Conservation (phyloP, 2,888 invertebrate genomes). For the Tetranychus piercei region DNA sequence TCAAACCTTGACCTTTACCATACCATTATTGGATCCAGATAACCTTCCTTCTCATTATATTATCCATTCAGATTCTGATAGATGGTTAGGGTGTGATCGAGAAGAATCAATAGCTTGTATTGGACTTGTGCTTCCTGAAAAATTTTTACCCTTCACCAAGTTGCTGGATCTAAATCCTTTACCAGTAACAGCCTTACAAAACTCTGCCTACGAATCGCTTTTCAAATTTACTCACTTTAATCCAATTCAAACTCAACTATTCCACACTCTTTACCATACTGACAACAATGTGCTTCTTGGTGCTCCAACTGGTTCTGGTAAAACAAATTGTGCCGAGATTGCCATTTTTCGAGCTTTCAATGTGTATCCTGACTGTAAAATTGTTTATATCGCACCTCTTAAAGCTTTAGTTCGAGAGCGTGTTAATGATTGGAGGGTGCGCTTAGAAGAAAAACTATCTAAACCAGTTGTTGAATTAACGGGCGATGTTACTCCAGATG, state of each 20-base stretch:
- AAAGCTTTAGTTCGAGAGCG: constrained; percentile 93
- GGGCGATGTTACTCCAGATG: constrained; percentile 66
- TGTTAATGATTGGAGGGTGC: constrained; percentile 77
- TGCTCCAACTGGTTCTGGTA: constrained; percentile 91
- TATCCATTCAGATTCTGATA: constrained; percentile 66
- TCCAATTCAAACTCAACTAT: constrained; percentile 94
- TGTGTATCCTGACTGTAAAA: constrained; percentile 47
- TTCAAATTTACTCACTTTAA: constrained; percentile 90
- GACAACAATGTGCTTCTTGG: constrained; percentile 81
- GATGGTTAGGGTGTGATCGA: constrained; percentile 48
- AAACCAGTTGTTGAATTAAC: constrained; percentile 86
- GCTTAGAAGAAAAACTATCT: constrained; percentile 51
- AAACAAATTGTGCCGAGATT: constrained; percentile 93
- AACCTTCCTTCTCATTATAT: constrained; percentile 76
- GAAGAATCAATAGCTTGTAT: constrained; percentile 37
- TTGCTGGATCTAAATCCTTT: constrained; percentile 74
- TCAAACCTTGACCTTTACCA: constrained; percentile 77
- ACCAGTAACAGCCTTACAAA: constrained; percentile 59
- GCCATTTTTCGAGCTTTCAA: constrained; percentile 84
- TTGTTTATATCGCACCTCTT: constrained; percentile 92
- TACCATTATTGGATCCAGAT: constrained; percentile 55
- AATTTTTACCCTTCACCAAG: constrained; percentile 29
- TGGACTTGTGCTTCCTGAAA: constrained; percentile 15
- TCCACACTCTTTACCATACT: constrained; percentile 83
- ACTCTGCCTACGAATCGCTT: constrained; percentile 54